Conservation (phyloP, 2,888 invertebrate species). For the Byasa hedistus region DNA sequence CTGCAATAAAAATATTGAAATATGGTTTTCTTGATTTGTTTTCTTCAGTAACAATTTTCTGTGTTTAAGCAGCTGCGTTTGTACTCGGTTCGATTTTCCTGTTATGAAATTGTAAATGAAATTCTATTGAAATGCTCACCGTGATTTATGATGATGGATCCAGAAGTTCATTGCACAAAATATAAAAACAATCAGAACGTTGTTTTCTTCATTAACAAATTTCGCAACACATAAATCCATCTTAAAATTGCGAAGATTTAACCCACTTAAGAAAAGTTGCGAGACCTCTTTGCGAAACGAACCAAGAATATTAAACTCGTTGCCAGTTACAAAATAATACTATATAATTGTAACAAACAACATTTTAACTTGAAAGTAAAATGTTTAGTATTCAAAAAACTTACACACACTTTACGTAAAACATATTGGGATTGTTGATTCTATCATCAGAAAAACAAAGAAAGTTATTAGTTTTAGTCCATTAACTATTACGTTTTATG, state of each 20-base stretch:
- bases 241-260: slow-evolving; percentile 13
- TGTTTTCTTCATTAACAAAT: neutral
- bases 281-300: neutral
- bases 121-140: too few species aligned
- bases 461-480: too few species aligned
- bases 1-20: neutral
- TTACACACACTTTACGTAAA: too few species aligned
- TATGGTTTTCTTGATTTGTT: neutral
- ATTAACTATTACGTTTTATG: too few species aligned
- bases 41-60: neutral
- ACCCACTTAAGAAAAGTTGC: slow-evolving; percentile 10
- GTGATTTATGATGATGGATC: too few species aligned
- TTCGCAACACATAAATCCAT: slow-evolving; percentile 2
- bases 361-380: neutral
- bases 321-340: neutral
- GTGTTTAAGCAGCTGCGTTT: too few species aligned
- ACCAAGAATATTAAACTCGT: slow-evolving; percentile 7
- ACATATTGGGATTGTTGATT: too few species aligned
- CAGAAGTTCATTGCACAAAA: too few species aligned
- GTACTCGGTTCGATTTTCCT: too few species aligned
- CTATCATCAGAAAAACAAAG: too few species aligned
- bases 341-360: neutral
- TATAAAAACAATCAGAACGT: neutral
- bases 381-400: too few species aligned
- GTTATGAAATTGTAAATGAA: too few species aligned